phyloP scores from a whole-genome alignment of 2,888 invertebrate species.

The Sarcophaga rosellei region DNA sequence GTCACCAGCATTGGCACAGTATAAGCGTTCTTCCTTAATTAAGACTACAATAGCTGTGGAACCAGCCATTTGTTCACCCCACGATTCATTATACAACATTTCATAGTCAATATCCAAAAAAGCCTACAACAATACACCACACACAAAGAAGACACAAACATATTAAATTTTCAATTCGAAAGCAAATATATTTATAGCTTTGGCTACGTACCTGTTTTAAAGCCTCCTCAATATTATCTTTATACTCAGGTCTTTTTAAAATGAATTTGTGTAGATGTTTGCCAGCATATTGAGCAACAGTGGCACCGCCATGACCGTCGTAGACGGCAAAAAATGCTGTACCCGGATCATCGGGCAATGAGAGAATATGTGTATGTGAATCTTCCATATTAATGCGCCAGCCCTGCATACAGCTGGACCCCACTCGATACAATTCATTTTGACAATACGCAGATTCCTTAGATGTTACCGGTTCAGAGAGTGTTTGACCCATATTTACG shows the following conservation, averaged over 20 bases:
- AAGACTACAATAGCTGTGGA: slow-evolving; percentile 95
- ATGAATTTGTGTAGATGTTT: slow-evolving; percentile 97
- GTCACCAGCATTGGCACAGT: slow-evolving; percentile 98
- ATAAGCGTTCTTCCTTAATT: slow-evolving; percentile 91
- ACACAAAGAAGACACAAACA: not conserved
- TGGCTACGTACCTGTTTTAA: slow-evolving; percentile 86
- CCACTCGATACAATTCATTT: slow-evolving; percentile 87
- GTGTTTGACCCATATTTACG: slow-evolving; percentile 94
- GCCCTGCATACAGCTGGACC: slow-evolving; percentile 99
- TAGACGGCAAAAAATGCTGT: slow-evolving; percentile 98
- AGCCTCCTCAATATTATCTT: slow-evolving; percentile 90
- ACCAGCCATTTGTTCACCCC: slow-evolving; percentile 96
- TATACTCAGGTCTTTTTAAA: slow-evolving; percentile 90
- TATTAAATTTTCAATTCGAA: not conserved
- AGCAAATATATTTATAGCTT: not conserved
- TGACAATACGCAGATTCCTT: slow-evolving; percentile 92
- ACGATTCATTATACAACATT: slow-evolving; percentile 93
- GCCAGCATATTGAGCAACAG: slow-evolving; percentile 96
- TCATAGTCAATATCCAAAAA: slow-evolving; percentile 96
- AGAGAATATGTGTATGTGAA: slow-evolving; percentile 97
- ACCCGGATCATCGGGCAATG: slow-evolving; percentile 94
- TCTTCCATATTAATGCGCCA: slow-evolving; percentile 99
- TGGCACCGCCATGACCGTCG: slow-evolving; percentile 88
- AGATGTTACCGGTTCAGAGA: slow-evolving; percentile 97
- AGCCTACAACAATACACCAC: slow-evolving; percentile 82